These are phyloP conservation scores for Achatina immaculata DNA, from an alignment of 1,140 invertebrate genomes.

Conservation along the genomic window DNA sequence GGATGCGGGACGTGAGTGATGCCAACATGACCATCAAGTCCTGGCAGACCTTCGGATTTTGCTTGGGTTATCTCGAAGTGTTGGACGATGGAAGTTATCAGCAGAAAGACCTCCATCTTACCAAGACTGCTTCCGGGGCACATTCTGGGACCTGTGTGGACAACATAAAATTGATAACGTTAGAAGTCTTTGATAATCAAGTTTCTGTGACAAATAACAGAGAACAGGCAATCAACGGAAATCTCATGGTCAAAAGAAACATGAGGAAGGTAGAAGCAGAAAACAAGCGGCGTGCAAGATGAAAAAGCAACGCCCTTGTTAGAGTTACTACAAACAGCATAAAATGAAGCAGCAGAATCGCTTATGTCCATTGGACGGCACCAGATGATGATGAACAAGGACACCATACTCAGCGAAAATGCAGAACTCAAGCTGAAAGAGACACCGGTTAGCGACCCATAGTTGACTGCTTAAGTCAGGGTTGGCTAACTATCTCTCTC, in stretches of 20 bases:
- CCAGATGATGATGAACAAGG: background rate
- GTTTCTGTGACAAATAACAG: too few species aligned
- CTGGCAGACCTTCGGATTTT: conserved; percentile 33
- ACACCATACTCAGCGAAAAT: background rate
- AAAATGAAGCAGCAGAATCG: background rate
- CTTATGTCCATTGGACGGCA: background rate
- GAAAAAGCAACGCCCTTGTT: background rate
- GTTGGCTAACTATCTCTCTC: too few species aligned
- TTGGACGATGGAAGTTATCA: conserved; percentile 47
- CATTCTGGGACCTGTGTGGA: conserved; percentile 41
- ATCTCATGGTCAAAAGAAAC: background rate
- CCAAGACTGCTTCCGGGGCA: conserved; percentile 49
- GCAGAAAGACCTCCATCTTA: conserved; percentile 49
- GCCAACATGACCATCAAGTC: conserved; percentile 44
- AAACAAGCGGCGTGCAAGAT: background rate
- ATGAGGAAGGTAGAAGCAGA: too few species aligned
- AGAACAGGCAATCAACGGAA: background rate
- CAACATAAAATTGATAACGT: too few species aligned
- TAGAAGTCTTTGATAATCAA: too few species aligned
- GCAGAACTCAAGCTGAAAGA: too few species aligned
- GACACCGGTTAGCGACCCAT: too few species aligned
- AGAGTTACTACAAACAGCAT: background rate
- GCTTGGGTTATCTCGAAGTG: conserved; percentile 71
- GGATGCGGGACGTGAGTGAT: conserved; percentile 43
- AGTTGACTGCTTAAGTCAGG: too few species aligned